Base-by-base conservation (phyloP, 2,888 invertebrate genomes). In the Lycocerus yunnanus region DNA sequence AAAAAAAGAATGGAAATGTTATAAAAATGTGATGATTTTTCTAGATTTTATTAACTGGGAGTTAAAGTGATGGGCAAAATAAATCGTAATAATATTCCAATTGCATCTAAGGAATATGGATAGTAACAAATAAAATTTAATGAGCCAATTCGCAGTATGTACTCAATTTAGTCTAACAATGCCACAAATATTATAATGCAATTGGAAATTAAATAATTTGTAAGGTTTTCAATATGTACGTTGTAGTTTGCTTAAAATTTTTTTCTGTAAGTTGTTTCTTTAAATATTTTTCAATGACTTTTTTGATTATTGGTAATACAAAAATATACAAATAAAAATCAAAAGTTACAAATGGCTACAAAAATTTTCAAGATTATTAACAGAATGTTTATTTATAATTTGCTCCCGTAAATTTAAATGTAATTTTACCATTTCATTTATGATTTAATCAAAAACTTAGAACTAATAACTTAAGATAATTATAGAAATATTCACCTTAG, bases 201-300 rank as follows among this genome's bases (percentile, higher is more conserved):
- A 77, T 71, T 71, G 59, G 69, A 63, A 61, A 60, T 71, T 78
- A 69, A 77, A 76, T 77, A 73, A 43, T 43, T 72, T 68, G 43
- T 65, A 79, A 27, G 76, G 76, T 71, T n/a, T 84, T 85, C 79
- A 82, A 85, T 85, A 85, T 85, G 84, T 84, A 85, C 85, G 83
- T 81, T 80, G 79, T 80, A 58, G 69, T 76, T 77, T 73, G 76
- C 66, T 77, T 78, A 77, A 76, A 63, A 63, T 68, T 78, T 75
- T 76, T 78, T 78, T 76, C 76, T 73, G 76, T 77, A 78, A 76
- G 76, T 79, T 75, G 68, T 59, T 73, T 60, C 68, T 63, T 59
- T 71, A 63, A 15, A 66, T 71, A 43, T 65, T 69, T 74, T 69
- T 65, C 24, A n/a, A 66, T 20, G 58, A 77, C 68, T 80, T n/a